Percentiles rank a stretch among this genome's conserved stretches.
Conservation (phyloP, 2,888 invertebrate genomes). For the Leptarthrus brevirostris region DNA sequence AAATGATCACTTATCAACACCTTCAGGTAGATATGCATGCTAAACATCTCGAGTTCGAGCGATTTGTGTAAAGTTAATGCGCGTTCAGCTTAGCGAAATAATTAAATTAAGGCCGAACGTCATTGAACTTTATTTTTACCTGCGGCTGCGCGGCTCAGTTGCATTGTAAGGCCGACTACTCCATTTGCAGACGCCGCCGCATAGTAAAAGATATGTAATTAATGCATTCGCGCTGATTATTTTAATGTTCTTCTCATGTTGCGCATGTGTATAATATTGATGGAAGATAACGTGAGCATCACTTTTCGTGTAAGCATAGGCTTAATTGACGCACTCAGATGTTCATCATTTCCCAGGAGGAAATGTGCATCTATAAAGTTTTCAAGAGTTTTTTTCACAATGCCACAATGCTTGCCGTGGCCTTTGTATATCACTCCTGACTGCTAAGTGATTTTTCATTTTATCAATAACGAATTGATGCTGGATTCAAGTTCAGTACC, state of each 20-base stretch:
- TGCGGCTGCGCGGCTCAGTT: background rate
- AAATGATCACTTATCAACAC: background rate
- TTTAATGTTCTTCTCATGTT: conserved; percentile 6
- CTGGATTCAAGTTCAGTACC: too few species aligned
- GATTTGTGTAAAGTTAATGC: too few species aligned
- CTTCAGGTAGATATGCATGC: background rate
- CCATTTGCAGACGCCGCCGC: background rate
- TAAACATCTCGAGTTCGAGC: background rate
- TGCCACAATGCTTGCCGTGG: too few species aligned
- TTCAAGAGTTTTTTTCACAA: too few species aligned
- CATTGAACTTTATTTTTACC: conserved; percentile 11
- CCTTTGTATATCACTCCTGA: too few species aligned
- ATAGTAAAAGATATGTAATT: background rate
- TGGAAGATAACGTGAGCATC: conserved; percentile 16
- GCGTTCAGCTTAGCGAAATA: background rate
- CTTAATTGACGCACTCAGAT: background rate
- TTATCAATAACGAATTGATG: too few species aligned
- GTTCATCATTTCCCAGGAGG: background rate
- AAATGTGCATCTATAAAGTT: background rate
- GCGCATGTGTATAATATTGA: conserved; percentile 14
- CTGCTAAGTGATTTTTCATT: too few species aligned
- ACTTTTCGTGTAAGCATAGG: background rate
- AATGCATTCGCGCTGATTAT: conserved; percentile 24
- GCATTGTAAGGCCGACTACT: background rate
- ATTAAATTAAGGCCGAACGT: conserved; percentile 28